Evolutionary conservation across 1,140 invertebrate genomes (phyloP), one percentile per base, ranked within the genome.

Genomic region (Drosophila repleta): DNA sequence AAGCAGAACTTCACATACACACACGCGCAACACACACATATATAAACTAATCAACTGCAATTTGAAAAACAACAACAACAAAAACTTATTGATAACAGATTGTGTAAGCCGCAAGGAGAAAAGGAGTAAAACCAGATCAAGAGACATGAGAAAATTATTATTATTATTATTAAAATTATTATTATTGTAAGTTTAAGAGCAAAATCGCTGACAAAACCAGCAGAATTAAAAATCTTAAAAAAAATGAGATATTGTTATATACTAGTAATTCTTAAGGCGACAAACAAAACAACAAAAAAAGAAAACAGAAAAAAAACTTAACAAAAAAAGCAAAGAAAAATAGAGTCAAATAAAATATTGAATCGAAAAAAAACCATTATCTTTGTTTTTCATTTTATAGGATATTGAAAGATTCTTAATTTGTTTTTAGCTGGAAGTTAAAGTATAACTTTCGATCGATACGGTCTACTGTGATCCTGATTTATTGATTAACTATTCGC

Each of bases 161-260:
- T 85, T 84, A 84, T 84, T 84, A 84, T 77, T 71, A 75, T 74
- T 61, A 76, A 68, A 58, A 68, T 66, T 71, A 80, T 76, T 79
- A 79, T 88, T 88, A 88, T 88, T 88, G 70, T 82, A 82, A 51
- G 81, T 71, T 69, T 90, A 90, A 90, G 89, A 83, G 81, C 82
- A 90, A 90, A 89, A 89, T 68, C 76, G 89, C 89, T 90, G 89
- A 90, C 84, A 90, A 78, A 82, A 90, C 89, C 89, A 90, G 89
- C 89, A 90, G 75, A 83, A 90, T 90, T 81, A 74, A 76, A 90
- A 80, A 85, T 85, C 82, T 85, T 88, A 79, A 79, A 90, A 89
- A 90, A 90, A 90, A 90, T 74, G 88, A 85, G 80, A 90, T 90
- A 90, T 90, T 90, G 89, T 90, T 90, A 90, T 90, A 90, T 90